phyloP scores from a whole-genome alignment of 2,888 invertebrate species.

The Carterocephalus palaemon region DNA sequence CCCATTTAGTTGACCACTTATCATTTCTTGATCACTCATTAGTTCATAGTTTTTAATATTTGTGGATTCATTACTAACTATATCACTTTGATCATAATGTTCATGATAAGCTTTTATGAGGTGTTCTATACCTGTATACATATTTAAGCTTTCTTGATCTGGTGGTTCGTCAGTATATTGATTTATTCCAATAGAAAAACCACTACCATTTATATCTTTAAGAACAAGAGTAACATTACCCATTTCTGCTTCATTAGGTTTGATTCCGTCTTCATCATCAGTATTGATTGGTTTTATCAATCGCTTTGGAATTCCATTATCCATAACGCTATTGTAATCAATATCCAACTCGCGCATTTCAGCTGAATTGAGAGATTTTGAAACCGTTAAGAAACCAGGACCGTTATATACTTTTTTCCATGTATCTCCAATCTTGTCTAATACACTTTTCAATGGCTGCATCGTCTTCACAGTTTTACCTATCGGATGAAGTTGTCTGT shows the following conservation, averaged over 20 bases:
- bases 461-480: slow-evolving; percentile 37
- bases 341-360: slow-evolving; percentile 51
- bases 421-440: slow-evolving; percentile 39
- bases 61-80: background rate
- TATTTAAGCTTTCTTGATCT: slow-evolving; percentile 55
- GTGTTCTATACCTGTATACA: slow-evolving; percentile 59
- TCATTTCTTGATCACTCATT: background rate
- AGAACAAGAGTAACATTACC: slow-evolving; percentile 54
- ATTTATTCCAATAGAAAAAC: slow-evolving; percentile 63
- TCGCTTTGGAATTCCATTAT: slow-evolving; percentile 55
- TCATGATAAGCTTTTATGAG: slow-evolving; percentile 55
- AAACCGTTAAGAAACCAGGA: slow-evolving; percentile 44
- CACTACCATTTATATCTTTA: slow-evolving; percentile 61
- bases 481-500: slow-evolving; percentile 52
- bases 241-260: slow-evolving; percentile 36
- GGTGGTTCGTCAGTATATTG: slow-evolving; percentile 60
- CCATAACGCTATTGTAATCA: slow-evolving; percentile 48
- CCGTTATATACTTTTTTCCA: slow-evolving; percentile 42
- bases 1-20: no score
- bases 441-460: slow-evolving; percentile 34
- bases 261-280: slow-evolving; percentile 36
- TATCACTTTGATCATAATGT: slow-evolving; percentile 35
- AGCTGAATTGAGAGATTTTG: slow-evolving; percentile 58
- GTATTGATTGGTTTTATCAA: slow-evolving; percentile 57
- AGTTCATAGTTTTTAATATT: background rate